Evolutionary conservation across 2,888 invertebrate species (phyloP).

Genomic region (Melanargia galathea): DNA sequence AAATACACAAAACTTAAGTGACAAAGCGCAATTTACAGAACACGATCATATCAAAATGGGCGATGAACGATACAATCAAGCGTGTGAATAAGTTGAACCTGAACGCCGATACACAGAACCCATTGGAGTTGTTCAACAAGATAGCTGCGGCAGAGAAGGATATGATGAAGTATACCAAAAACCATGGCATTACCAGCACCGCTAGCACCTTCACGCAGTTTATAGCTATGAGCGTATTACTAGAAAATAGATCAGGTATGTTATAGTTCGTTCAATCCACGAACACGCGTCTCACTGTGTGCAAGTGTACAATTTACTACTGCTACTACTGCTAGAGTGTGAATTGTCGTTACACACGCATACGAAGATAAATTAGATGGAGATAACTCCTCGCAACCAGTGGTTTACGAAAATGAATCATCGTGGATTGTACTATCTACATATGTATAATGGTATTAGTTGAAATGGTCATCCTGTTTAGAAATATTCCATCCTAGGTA

Average conservation of each 20-base stretch:
- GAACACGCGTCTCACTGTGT: too few species aligned
- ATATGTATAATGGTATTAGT: too few species aligned
- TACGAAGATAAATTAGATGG: too few species aligned
- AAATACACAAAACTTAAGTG: too few species aligned
- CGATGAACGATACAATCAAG: conserved; percentile 55
- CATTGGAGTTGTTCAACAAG: conserved; percentile 53
- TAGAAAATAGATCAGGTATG: conserved; percentile 74
- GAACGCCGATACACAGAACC: conserved; percentile 49
- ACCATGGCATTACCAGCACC: conserved; percentile 72
- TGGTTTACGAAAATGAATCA: too few species aligned
- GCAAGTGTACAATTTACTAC: too few species aligned
- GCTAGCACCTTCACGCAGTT: conserved; percentile 81
- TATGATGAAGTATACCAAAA: conserved; percentile 50
- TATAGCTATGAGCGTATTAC: conserved; percentile 77
- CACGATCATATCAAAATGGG: conserved; percentile 52
- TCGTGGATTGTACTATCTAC: too few species aligned
- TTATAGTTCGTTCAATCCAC: conserved; percentile 2
- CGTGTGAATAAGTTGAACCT: conserved; percentile 56
- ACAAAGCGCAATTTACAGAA: not conserved
- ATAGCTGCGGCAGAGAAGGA: conserved; percentile 50
- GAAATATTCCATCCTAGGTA: too few species aligned
- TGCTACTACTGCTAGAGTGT: too few species aligned
- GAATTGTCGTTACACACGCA: too few species aligned
- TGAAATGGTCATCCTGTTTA: too few species aligned
- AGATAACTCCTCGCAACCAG: too few species aligned